These are phyloP conservation scores for Notospermus geniculatus DNA, from an alignment of 1,140 invertebrate species.

Conservation along the genomic window DNA sequence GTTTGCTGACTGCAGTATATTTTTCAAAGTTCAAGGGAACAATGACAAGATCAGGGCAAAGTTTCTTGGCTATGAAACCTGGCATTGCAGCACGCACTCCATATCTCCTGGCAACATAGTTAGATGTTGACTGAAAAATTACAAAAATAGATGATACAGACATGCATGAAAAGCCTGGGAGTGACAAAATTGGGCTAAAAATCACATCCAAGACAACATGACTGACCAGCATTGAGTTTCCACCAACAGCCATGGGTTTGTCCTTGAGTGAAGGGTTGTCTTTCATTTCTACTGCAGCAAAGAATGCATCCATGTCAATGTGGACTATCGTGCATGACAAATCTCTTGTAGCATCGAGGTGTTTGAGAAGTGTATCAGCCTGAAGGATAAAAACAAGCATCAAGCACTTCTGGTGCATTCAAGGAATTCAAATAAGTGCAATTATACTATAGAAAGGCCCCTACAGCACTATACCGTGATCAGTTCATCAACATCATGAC, in stretches of 20 bases:
- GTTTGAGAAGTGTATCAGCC: constrained; percentile 52
- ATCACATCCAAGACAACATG: too few relatives aligned
- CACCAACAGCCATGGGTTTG: constrained; percentile 69
- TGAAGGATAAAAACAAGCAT: constrained; percentile 29
- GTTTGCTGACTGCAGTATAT: constrained; percentile 60
- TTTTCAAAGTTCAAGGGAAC: constrained; percentile 62
- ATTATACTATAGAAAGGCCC: too few relatives aligned
- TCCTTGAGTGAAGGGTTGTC: constrained; percentile 62
- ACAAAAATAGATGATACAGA: too few relatives aligned
- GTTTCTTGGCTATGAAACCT: constrained; percentile 68
- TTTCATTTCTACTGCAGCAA: constrained; percentile 67
- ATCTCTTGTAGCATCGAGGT: constrained; percentile 54
- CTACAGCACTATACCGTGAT: too few relatives aligned
- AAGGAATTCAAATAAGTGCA: too few relatives aligned
- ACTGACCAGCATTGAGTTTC: constrained; percentile 62
- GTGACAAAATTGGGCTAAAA: too few relatives aligned
- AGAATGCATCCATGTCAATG: constrained; percentile 70
- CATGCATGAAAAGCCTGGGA: too few relatives aligned
- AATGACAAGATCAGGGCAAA: constrained; percentile 66
- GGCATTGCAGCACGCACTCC: constrained; percentile 71
- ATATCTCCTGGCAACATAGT: constrained; percentile 66
- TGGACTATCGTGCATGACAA: constrained; percentile 63
- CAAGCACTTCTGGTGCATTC: too few relatives aligned
- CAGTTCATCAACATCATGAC: too few relatives aligned
- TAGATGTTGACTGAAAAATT: constrained; percentile 64